Evolutionary conservation across 2,113 vertebrate species (phyloP), one percentile per base, ranked within the genome.

Genomic region (Montifringilla adamsi): DNA sequence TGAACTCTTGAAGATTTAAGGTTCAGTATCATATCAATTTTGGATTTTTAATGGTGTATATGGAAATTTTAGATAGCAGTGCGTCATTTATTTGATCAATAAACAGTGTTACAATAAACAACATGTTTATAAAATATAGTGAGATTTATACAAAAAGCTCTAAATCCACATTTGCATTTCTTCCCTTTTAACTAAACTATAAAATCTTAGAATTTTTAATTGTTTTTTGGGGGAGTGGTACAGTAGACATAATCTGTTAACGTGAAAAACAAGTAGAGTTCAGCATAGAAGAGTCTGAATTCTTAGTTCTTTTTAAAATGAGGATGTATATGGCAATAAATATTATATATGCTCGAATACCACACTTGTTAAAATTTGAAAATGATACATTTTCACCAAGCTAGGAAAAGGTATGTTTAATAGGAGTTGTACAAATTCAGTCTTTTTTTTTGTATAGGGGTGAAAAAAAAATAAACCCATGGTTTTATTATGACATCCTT

Each of bases 31-130:
- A 98, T 98, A 98, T 97, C 98, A 97, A 97, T 97, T 98, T 98
- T 96, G 96, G 97, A 98, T 98, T 98, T 98, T 98, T 98, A 98
- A 98, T 98, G 97, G 98, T 97, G 97, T 98, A 98, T 98, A 98
- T 98, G 98, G 95, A 97, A 98, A 98, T 98, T 98, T 98, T 98
- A 98, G 98, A 98, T 97, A 98, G 98, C 97, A 95, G 96, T 97
- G 93, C 94, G 84, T 98, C 97, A 97, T 95, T 98, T 97, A 97
- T 98, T 98, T 98, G 98, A 98, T 98, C 98, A 98, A 97, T 98
- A 98, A 98, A 98, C 98, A 98, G 98, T 98, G 97, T 98, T 98
- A 98, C 87, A 96, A 94, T 97, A 97, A 97, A 97, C 90, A 94
- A 97, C 73, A 49, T 95, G 94, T 98, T 98, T 98, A 98, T 98